Base-by-base conservation (phyloP, 2,888 invertebrate species). In the Copidosoma aretas region DNA sequence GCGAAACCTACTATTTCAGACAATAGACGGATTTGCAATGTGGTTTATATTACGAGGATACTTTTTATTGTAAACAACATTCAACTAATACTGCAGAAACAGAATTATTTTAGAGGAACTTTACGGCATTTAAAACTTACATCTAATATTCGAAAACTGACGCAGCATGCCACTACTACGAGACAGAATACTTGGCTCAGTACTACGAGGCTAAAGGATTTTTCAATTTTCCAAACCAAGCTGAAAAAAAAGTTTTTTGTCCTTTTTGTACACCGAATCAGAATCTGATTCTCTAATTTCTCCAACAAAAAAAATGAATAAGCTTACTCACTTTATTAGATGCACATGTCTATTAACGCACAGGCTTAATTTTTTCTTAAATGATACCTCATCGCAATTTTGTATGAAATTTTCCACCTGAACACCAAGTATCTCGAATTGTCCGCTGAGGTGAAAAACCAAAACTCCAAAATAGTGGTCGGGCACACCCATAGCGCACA, bases 71-170 rank as follows among this genome's bases (percentile, higher is more conserved):
- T n/a, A n/a, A n/a, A n/a, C n/a, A n/a, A n/a, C n/a, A n/a, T n/a
- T n/a, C n/a, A n/a, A n/a, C n/a, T n/a, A n/a, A n/a, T n/a, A n/a
- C n/a, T n/a, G n/a, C n/a, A n/a, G n/a, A n/a, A n/a, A n/a, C n/a
- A n/a, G n/a, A n/a, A n/a, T n/a, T n/a, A n/a, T n/a, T n/a, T n/a
- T n/a, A n/a, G n/a, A n/a, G n/a, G n/a, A n/a, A n/a, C n/a, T n/a
- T n/a, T n/a, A n/a, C n/a, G n/a, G n/a, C n/a, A n/a, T 41, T 41
- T 41, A 41, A 10, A 10, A 14, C 59, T 65, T 59, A 60, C 59
- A 10, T 32, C 14, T 43, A 65, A 52, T 53, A 65, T 65, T 17
- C 25, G 52, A 43, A 65, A 51, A 15, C 64, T 53, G 10, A 65
- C 25, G 22, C 64, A 60, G 5, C 52, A 41, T 14, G 32, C 64